Conservation (phyloP, 2,888 invertebrate genomes). For the Agriopis marginaria region DNA sequence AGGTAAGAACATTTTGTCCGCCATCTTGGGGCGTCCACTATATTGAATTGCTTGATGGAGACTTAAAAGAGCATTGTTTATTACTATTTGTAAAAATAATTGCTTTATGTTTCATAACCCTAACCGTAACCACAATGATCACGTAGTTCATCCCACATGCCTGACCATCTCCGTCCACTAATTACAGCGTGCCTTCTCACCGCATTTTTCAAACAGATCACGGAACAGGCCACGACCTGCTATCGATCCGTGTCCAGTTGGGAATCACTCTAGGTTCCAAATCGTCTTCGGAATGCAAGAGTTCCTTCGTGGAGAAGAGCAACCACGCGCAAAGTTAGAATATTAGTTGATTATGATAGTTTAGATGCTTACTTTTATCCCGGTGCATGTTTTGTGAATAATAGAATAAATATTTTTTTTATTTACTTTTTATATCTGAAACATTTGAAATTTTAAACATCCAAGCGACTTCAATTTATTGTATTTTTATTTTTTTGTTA, state of each 20-base stretch:
- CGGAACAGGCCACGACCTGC: conserved; percentile 63
- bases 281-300: conserved; percentile 63
- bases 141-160: conserved; percentile 45
- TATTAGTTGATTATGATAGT: conserved; percentile 12
- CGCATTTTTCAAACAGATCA: conserved; percentile 82
- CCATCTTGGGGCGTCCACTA: too few species aligned
- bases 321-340: conserved; percentile 39
- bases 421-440: too few species aligned
- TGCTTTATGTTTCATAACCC: not conserved
- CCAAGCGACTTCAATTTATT: too few species aligned
- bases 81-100: too few species aligned
- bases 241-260: conserved; percentile 72
- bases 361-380: not conserved
- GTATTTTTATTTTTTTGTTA: too few species aligned
- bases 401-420: too few species aligned
- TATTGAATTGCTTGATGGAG: too few species aligned
- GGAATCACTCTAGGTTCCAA: conserved; percentile 59
- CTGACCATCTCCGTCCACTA: conserved; percentile 64
- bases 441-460: too few species aligned
- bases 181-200: conserved; percentile 71
- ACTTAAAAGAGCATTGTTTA: too few species aligned
- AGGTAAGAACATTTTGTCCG: too few species aligned
- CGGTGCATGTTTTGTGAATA: not conserved
- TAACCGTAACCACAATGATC: conserved; percentile 25
- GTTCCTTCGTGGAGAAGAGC: conserved; percentile 52